Base-by-base conservation (phyloP, 1,140 invertebrate genomes). In the Leptinotarsa texana region DNA sequence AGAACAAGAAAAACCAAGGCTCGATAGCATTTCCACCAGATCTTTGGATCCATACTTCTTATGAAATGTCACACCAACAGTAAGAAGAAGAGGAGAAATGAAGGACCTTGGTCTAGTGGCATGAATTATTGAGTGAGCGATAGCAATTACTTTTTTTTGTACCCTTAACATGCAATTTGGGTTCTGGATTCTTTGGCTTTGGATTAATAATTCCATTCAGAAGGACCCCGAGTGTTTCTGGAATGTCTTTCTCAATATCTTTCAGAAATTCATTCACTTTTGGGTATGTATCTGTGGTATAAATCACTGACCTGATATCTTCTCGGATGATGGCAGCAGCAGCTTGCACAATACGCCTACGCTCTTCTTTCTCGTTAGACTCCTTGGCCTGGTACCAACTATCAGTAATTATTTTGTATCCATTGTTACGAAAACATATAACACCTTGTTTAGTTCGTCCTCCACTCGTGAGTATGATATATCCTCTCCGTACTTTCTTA, bases 291-390 rank as follows among this genome's bases (percentile, higher is more conserved):
- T 65, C 63, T 15, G 21, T 17, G 63, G 63, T 15, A 65, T 65
- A 65, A 65, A 65, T 65, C 63, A 65, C 63, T 65, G 63, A 65
- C 63, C 63, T 65, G 21, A 65, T 65, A 65, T 65, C 21, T 21
- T 27, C 63, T 17, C 24, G 63, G 24, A 65, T 22, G 21, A 65
- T 65, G 63, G 21, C 63, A 65, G 63, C 24, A 21, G 63, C 63
- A 22, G 63, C 63, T 65, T 65, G 17, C 63, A 65, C 21, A 18
- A 8, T 65, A 21, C 63, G 51, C 15, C 15, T 15, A 17, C 51
- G 51, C 51, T 57, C 51, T 57, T 57, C 8, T 57, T 18, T 57
- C n/a, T 57, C 51, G 51, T 57, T 18, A 18, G n/a, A 15, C 15
- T 57, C n/a, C 51, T 18, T 57, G 51, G n/a, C 15, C 15, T 57